Evolutionary conservation across 2,113 vertebrate species (phyloP), one percentile per base, ranked within the genome.

Genomic region (Colistium nudipinnis): DNA sequence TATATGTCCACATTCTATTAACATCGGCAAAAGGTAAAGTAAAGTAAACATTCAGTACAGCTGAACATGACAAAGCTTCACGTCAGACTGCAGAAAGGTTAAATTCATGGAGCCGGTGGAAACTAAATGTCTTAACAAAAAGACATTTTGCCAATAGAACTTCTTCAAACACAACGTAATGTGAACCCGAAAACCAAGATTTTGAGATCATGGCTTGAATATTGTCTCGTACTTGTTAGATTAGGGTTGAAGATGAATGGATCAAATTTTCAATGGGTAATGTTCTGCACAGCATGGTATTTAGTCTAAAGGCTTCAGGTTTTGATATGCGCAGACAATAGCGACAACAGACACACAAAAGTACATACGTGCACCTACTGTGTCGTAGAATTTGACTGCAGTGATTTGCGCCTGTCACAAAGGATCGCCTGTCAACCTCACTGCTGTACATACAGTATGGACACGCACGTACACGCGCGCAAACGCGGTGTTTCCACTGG

Each of bases 181-280:
- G n/a, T 38, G 39, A 9, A 74, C 38, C 11, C 30, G 44, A 62
- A 54, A 60, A 31, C 1, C 0, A 8, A 49, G 44, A 62, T 22
- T 74, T 9, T 39, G 30, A 19, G 14, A 36, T 27, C 27, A 22
- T 22, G 28, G 54, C 16, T 73, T 74, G 12, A 35, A 53, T 43
- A 16, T 2, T n/a, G 16, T 19, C 4, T 79, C 16, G 12, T 33
- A 35, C 4, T 57, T 45, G 49, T 36, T 47, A 41, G 28, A 53
- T 66, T 72, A 63, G 19, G 54, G 19, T 55, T 35, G 53, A 39
- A 69, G 41, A 30, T 49, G 19, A 72, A 73, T 28, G 76, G 78
- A 82, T 82, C 88, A 88, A 88, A 88, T 80, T 19, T 57, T 49
- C 79, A 13, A 36, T 9, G 33, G 20, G 53, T 56, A 49, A 53